Percentiles rank a stretch among this genome's conserved stretches.
Evolutionary conservation across 2,113 vertebrate genomes (phyloP).

Genomic region (Siphamia tubifer): DNA sequence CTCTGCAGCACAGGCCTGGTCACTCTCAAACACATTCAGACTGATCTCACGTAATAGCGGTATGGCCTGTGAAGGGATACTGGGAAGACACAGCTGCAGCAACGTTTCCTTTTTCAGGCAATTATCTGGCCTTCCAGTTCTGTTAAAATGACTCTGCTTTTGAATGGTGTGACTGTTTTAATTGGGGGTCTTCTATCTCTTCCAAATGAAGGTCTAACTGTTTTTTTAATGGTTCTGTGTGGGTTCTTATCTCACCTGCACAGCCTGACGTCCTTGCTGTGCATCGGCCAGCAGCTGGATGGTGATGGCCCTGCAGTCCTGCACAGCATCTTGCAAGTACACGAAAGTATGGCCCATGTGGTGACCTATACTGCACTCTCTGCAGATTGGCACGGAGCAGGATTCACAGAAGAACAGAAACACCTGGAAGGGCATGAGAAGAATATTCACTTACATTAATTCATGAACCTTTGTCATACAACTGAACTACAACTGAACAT

Average conservation of each 20-base stretch:
- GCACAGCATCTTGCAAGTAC: slow-evolving; percentile 96
- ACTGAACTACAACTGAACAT: too few relatives aligned
- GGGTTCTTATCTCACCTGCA: slow-evolving; percentile 84
- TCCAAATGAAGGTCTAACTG: too few relatives aligned
- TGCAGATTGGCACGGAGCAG: slow-evolving; percentile 95
- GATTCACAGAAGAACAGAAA: slow-evolving; percentile 97
- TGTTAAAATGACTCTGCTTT: background rate
- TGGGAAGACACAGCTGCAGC: slow-evolving; percentile 45
- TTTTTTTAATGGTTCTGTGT: too few relatives aligned
- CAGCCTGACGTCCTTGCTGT: slow-evolving; percentile 95
- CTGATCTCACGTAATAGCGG: slow-evolving; percentile 19
- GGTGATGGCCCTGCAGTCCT: slow-evolving; percentile 93
- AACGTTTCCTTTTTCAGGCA: background rate
- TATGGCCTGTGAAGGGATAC: background rate
- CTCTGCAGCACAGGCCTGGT: slow-evolving; percentile 44
- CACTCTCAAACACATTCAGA: slow-evolving; percentile 54
- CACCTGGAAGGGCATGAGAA: slow-evolving; percentile 77
- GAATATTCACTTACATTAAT: background rate
- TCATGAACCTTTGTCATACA: too few relatives aligned
- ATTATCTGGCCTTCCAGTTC: background rate
- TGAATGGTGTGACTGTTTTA: too few relatives aligned
- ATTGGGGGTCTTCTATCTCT: too few relatives aligned
- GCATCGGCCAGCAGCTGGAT: slow-evolving; percentile 95
- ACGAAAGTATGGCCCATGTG: slow-evolving; percentile 94
- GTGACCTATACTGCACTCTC: slow-evolving; percentile 92